Evolutionary conservation across 2,888 invertebrate genomes (phyloP), one percentile per base, ranked within the genome.

Genomic region (Mayetiola destructor): DNA sequence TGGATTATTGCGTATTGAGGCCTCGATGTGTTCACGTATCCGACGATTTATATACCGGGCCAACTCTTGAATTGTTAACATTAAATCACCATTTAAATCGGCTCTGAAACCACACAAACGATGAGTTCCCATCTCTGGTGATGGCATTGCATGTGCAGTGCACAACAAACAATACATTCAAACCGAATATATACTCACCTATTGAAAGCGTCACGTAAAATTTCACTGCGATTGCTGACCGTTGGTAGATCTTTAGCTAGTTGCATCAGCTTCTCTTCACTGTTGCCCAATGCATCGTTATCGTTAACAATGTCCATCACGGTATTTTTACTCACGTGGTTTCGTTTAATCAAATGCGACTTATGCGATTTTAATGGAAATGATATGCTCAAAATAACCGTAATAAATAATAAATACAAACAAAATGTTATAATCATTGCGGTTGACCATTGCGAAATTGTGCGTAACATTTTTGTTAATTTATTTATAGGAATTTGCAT

Each of bases 11-110:
- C 77, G 74, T 62, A 84, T 76, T 0, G 84, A 83, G 58, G 77
- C 74, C 29, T 80, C 77, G 60, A 85, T 82, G 64, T 85, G 85
- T 59, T 82, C 80, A 32, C 79, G 77, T 52, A 84, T 82, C 69
- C 80, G 81, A 14, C 72, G 69, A 61, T 82, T 77, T 30, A 85
- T 84, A 76, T 82, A 84, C 61, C 75, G 73, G 1, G 81, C 76
- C 57, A 85, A 64, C 67, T 85, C 85, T 61, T 76, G 77, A 20
- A 79, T 76, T 60, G 77, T 78, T 52, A 84, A 65, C 52, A 75
- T 72, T 3, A 72, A 69, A 64, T 81, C 79, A 39, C 71, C 71
- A 65, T 82, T 76, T 14, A 69, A 70, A 64, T 84, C 84, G 6
- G 82, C 83, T 60, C 81, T 81, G 64, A 37, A 48, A 42, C 40